Evolutionary conservation across 2,888 invertebrate species (phyloP).

Genomic region (Campoplex capitator): DNA sequence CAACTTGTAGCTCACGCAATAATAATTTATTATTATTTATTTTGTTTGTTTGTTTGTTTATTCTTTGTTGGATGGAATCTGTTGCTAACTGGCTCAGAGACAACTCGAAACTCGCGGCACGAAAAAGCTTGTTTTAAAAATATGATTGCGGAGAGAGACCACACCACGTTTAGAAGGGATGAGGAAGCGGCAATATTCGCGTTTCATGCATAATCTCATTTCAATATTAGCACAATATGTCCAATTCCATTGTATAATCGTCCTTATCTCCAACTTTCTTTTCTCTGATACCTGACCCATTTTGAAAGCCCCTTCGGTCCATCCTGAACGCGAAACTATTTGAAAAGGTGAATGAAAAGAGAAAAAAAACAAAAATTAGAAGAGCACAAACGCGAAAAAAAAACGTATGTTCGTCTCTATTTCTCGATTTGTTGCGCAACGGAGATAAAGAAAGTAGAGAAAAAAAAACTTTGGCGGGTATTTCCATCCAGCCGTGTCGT

Average conservation of each 20-base stretch:
- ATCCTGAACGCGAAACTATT: conserved; percentile 10
- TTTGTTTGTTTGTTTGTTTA: conserved; percentile 38
- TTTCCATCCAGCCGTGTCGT: conserved; percentile 45
- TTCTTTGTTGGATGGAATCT: conserved; percentile 79
- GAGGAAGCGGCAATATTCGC: conserved; percentile 26
- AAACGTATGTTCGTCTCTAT: neutral
- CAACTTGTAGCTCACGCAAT: neutral
- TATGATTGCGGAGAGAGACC: conserved; percentile 14
- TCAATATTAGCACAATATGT: conserved; percentile 71
- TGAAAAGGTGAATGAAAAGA: neutral
- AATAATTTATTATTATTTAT: conserved; percentile 44
- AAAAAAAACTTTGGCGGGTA: neutral
- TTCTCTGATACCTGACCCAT: neutral
- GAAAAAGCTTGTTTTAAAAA: conserved; percentile 62
- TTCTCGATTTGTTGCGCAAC: conserved; percentile 1
- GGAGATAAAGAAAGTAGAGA: conserved; percentile 9
- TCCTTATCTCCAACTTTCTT: neutral
- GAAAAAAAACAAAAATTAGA: no score
- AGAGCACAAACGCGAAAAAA: neutral
- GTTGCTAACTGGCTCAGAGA: conserved; percentile 77
- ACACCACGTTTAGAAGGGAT: neutral
- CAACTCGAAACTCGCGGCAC: conserved; percentile 73
- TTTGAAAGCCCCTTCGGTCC: neutral
- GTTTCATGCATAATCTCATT: conserved; percentile 77
- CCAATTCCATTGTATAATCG: conserved; percentile 34